These are phyloP conservation scores for Helobdella robusta DNA, from an alignment of 2,888 invertebrate species.

Conservation along the genomic window DNA sequence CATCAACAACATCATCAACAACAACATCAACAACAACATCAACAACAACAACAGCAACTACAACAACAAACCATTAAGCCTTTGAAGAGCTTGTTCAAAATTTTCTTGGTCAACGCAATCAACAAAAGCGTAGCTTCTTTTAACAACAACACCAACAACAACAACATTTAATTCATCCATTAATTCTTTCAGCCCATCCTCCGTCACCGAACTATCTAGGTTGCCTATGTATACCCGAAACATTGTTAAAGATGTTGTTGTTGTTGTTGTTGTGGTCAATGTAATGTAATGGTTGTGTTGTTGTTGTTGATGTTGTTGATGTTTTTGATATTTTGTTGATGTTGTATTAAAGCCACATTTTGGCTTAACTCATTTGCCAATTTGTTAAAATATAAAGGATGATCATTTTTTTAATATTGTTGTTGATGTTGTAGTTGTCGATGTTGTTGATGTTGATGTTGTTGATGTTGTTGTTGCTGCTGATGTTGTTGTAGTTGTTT, in stretches of 20 bases:
- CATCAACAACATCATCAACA: too few species aligned
- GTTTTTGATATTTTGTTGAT: neutral
- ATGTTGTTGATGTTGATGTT: neutral
- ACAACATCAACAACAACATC: too few species aligned
- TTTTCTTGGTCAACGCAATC: constrained; percentile 74
- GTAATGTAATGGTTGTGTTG: neutral
- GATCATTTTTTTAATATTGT: too few species aligned
- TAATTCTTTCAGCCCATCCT: constrained; percentile 64
- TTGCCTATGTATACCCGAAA: constrained; percentile 62
- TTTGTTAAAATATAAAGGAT: too few species aligned
- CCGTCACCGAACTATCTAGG: constrained; percentile 67
- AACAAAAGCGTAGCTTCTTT: constrained; percentile 76
- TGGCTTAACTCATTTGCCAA: too few species aligned
- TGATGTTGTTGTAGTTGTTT: neutral
- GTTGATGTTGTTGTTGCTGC: neutral
- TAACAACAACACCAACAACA: constrained; percentile 64
- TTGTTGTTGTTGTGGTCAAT: neutral
- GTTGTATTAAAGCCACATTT: neutral
- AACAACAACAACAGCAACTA: too few species aligned
- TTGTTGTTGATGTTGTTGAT: neutral
- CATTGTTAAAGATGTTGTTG: constrained; percentile 7
- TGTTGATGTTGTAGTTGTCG: neutral
- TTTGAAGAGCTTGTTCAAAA: constrained; percentile 73
- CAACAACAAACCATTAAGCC: constrained; percentile 73
- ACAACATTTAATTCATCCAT: constrained; percentile 69